Evolutionary conservation across 92 coral and sea anemone genomes (phyloP), one percentile per base, ranked within the genome.

Genomic region (Epizoanthus fatuus): DNA sequence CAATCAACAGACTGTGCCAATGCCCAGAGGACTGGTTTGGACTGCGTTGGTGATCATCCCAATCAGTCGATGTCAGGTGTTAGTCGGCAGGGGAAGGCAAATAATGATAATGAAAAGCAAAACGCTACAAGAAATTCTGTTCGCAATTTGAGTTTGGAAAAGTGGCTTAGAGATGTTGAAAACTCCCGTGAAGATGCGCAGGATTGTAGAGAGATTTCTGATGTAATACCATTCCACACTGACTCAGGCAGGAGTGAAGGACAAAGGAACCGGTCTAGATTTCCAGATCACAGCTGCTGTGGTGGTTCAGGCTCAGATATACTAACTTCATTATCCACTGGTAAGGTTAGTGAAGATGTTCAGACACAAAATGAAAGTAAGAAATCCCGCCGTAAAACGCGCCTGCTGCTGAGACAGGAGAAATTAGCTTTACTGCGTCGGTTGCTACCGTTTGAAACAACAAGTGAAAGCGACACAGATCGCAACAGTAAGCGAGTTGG

Each of bases 161-260:
- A 88, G 60, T 91, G 94, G 94, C 88, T 84, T 12, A 42, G 66
- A 5, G 76, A 85, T 45, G 84, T 62, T 1, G 63, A 74, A 40
- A 45, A 62, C 0, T 58, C n/a, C 3, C 56, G 38, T n/a, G 59
- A 60, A 39, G 40, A 52, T 51, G 29, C 53, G 13, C 53, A 11
- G 10, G 65, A 79, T 14, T 20, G 22, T n/a, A 22, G 13, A 45
- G 75, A 57, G 20, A 66, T 5, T 37, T 3, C 19, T 12, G 42
- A 22, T 7, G 0, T 22, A 17, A 37, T 47, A 9, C 1, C 53
- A 47, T 6, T 47, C 10, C 53, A 47, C 12, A 8, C 32, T 29
- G 32, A 47, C 2, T 47, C 13, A 9, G 10, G 6, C 10, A 7
- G 8, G 53, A 47, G 57, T 22, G 77, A 22, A 15, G 15, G n/a